Base-by-base conservation (phyloP, 2,888 invertebrate genomes). In the Clostera curtula region DNA sequence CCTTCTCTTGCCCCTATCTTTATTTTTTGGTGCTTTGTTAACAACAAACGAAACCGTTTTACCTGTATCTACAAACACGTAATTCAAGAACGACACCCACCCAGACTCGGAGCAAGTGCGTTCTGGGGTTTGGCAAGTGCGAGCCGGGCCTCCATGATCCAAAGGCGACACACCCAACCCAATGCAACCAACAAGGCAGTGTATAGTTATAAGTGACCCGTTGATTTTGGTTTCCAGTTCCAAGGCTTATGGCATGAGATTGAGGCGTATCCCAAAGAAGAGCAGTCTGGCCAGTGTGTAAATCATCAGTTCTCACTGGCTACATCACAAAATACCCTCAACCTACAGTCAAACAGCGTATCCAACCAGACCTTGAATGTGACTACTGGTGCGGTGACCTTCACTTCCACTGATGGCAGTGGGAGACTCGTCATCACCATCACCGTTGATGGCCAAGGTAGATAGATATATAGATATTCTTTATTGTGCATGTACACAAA, bases 171-270 rank as follows among this genome's bases (percentile, higher is more conserved):
- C n/a, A n/a, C n/a, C n/a, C n/a, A n/a, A n/a, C n/a, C n/a, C n/a
- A n/a, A n/a, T n/a, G n/a, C n/a, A n/a, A n/a, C n/a, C n/a, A n/a
- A n/a, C n/a, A n/a, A n/a, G n/a, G n/a, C n/a, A n/a, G n/a, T n/a
- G n/a, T n/a, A n/a, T n/a, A n/a, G n/a, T n/a, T n/a, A n/a, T n/a
- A n/a, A n/a, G n/a, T n/a, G n/a, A n/a, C n/a, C n/a, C n/a, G n/a
- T n/a, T 25, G 1, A 4, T n/a, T 28, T 8, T 9, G 17, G 12
- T 32, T 29, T 13, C 3, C 25, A 49, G 53, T 48, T 49, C 34
- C 29, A 36, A 23, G 54, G 53, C 3, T 13, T 35, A 4, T 59
- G 59, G 59, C 36, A 49, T 25, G 52, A 56, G 26, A 41, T 56
- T 15, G 40, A 53, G 29, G 33, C 53, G 1, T 60, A 60, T 15